Evolutionary conservation across 92 coral and sea anemone species (phyloP), one percentile per base, ranked within the genome.

Genomic region (Epizoanthus scotinus): DNA sequence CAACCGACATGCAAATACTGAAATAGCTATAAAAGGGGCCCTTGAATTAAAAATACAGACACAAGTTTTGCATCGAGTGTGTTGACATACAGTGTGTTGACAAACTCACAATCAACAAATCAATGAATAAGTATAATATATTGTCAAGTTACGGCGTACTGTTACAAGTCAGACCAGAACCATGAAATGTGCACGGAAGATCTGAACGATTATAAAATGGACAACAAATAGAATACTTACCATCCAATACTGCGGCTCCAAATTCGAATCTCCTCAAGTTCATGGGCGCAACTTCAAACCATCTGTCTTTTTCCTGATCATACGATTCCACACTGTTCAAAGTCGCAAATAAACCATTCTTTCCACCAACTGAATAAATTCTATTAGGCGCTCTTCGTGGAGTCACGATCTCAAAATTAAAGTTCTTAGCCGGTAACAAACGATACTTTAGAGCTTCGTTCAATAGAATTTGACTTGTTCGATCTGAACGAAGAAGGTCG

Each of bases 341-440:
- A 15, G 98, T 93, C 40, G 98, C 98, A 78, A 93, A 93, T 56
- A 93, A 86, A 66, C 98, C 98, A 87, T 91, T 89, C 65, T 93
- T 93, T 5, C 98, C 98, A 27, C 98, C 98, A 40, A 93, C 88
- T 8, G 98, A 95, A 84, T 79, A 90, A 66, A 93, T 91, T 29
- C 93, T 90, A 28, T 84, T 86, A 6, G 95, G 90, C 3, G 98
- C 86, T 17, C 95, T 84, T 25, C 97, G 86, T 17, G 89, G 91
- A 42, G 81, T 77, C 36, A 90, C 77, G 20, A 80, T 70, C 6
- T 84, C 81, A 56, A 63, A 86, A 36, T 91, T 73, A 17, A 40
- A 71, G 69, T 85, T 77, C 64, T 89, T 93, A 29, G 84, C 82
- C 70, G 87, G 89, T 47, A 84, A 70, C 24, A 87, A 86, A 67